These are phyloP conservation scores for Acanthosepion lycidas DNA, from an alignment of 2,888 invertebrate genomes.

Conservation along the genomic window DNA sequence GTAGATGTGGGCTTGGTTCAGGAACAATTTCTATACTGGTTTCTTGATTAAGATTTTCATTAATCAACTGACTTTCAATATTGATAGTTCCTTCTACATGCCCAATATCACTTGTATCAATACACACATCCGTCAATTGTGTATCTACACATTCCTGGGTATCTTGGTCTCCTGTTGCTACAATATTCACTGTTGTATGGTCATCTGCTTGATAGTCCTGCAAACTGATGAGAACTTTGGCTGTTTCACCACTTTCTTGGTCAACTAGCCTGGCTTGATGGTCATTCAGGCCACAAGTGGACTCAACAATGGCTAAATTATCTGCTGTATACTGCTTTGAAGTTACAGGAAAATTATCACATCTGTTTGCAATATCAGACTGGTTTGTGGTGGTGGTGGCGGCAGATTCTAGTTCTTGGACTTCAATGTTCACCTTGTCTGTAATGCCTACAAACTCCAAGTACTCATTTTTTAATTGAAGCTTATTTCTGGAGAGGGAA, in stretches of 20 bases:
- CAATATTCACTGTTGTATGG: not conserved
- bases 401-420: not conserved
- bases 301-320: not conserved
- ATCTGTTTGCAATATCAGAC: not conserved
- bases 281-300: not conserved
- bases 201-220: not conserved
- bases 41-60: not conserved
- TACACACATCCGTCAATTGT: not conserved
- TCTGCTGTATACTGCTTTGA: not conserved
- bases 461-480: not conserved
- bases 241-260: not conserved
- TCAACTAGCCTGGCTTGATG: not conserved
- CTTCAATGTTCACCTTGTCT: not conserved
- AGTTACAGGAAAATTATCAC: not conserved
- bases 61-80: not conserved
- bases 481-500: conserved; percentile 10
- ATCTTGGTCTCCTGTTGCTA: not conserved
- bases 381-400: not conserved
- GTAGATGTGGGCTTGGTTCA: not conserved
- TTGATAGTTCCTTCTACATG: not conserved
- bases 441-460: not conserved
- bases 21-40: not conserved
- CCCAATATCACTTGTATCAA: not conserved
- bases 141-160: not conserved
- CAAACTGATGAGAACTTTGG: not conserved